Base-by-base conservation (phyloP, 37 sponge, comb jelly and placozoan genomes). In the Ianthella basta region DNA sequence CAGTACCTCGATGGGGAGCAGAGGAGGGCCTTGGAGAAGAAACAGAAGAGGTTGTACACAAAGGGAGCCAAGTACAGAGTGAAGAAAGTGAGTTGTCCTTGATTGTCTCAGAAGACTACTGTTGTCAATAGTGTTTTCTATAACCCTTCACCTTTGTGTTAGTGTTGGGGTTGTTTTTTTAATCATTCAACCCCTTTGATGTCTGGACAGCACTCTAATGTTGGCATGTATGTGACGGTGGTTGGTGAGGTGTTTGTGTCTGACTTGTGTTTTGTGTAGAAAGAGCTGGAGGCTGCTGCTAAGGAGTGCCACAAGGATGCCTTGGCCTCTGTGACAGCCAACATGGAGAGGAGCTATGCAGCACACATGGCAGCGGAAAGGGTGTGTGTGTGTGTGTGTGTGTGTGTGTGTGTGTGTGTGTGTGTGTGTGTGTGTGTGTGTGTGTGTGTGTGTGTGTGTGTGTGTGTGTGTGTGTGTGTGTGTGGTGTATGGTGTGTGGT, bases 281-380 rank as follows among this genome's bases (percentile, higher is more conserved):
- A 72, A 41, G 60, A 69, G 1, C 82, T 82, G 15, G 65, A 70
- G 69, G 56, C 55, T 20, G 34, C 33, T 53, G 39, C 44, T 50
- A 54, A 72, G 34, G 70, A 87, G 73, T 23, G 74, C 25, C 16
- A 19, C 18, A 70, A 70, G 72, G 54, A 41, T 18, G 16, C n/a
- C n/a, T 44, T 50, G 54, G 38, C 78, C 24, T 21, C 59, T 2
- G 56, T 87, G 50, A 44, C 50, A 44, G 50, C 50, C 0, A 67
- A 72, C 56, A 81, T 87, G 56, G 82, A 82, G 61, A 72, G 81
- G 53, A 87, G 87, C 82, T 81, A 81, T 61, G 37, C 87, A 54
- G 87, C 87, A 27, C 73, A 56, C 15, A 38, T 87, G 34, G 87
- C 87, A 5, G 81, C 72, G 36, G 40, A 82, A 55, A 87, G 57